A percentile compares a stretch with the other conserved stretches of the same genome.
phyloP scores from a whole-genome alignment of 2,888 invertebrate species.

The Lepas anatifera region DNA sequence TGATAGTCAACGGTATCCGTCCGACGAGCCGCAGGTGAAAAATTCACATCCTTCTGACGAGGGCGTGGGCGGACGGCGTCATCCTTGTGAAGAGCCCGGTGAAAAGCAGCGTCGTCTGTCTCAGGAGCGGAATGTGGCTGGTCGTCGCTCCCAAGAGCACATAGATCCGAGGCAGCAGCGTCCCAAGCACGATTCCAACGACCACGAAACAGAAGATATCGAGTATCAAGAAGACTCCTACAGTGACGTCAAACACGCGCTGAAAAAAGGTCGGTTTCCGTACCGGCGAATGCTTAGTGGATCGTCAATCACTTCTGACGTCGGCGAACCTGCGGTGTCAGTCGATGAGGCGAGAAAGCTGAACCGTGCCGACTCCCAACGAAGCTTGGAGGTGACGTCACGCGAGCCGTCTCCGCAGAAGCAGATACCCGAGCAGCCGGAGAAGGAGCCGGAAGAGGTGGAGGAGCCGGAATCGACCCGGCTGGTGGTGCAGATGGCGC shows the following conservation, averaged over 20 bases:
- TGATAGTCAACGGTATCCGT: too few relatives aligned
- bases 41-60: too few relatives aligned
- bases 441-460: background rate
- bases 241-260: background rate
- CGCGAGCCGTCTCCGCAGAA: background rate
- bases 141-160: too few relatives aligned
- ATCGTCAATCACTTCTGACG: background rate
- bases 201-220: background rate
- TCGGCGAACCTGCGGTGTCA: background rate
- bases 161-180: background rate
- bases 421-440: background rate
- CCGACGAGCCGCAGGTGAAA: too few relatives aligned
- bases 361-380: background rate
- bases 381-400: background rate
- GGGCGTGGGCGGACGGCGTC: too few relatives aligned
- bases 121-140: too few relatives aligned
- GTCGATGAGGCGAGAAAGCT: background rate
- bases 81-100: too few relatives aligned
- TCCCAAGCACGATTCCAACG: too few relatives aligned
- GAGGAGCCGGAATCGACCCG: background rate
- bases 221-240: constrained; percentile 1
- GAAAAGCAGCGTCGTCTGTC: too few relatives aligned
- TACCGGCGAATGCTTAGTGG: background rate
- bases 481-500: background rate
- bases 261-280: background rate